Percentiles rank a stretch among this genome's conserved stretches.
Conservation (phyloP, 1,140 invertebrate genomes). For the Heliconius hermathena region DNA sequence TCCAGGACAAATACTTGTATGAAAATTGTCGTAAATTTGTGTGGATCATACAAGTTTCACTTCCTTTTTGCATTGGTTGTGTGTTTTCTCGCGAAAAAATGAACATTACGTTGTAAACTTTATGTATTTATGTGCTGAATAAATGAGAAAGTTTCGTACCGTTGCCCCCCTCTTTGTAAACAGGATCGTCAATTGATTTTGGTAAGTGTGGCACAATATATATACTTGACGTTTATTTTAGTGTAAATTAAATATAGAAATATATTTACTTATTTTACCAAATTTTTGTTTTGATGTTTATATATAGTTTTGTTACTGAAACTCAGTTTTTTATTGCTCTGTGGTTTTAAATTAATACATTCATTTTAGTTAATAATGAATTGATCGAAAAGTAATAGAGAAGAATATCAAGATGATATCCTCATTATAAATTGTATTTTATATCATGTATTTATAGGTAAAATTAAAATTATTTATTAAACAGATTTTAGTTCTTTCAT, state of each 20-base stretch:
- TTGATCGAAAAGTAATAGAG: too few relatives aligned
- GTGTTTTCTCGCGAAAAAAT: not conserved
- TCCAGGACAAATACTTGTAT: slow-evolving; percentile 37
- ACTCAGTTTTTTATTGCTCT: not conserved
- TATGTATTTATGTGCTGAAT: slow-evolving; percentile 35
- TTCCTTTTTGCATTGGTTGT: not conserved
- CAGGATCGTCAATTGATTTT: slow-evolving; percentile 20
- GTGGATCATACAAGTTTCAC: not conserved
- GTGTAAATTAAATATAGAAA: not conserved
- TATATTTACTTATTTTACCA: not conserved
- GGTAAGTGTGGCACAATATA: slow-evolving; percentile 27
- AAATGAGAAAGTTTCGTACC: slow-evolving; percentile 24
- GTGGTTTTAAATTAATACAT: too few relatives aligned
- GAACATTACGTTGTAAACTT: slow-evolving; percentile 14
- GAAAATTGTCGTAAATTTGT: slow-evolving; percentile 28
- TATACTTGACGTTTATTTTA: not conserved
- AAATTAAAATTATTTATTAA: too few relatives aligned
- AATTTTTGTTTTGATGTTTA: not conserved
- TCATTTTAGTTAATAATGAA: too few relatives aligned
- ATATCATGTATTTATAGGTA: too few relatives aligned
- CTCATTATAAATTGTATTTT: too few relatives aligned
- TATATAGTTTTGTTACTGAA: not conserved
- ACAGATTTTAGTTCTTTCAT: too few relatives aligned
- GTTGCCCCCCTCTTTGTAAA: slow-evolving; percentile 9
- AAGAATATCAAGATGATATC: too few relatives aligned